phyloP scores from a whole-genome alignment of 2,797 vertebrate genomes.

The Pipistrellus pipistrellus region DNA sequence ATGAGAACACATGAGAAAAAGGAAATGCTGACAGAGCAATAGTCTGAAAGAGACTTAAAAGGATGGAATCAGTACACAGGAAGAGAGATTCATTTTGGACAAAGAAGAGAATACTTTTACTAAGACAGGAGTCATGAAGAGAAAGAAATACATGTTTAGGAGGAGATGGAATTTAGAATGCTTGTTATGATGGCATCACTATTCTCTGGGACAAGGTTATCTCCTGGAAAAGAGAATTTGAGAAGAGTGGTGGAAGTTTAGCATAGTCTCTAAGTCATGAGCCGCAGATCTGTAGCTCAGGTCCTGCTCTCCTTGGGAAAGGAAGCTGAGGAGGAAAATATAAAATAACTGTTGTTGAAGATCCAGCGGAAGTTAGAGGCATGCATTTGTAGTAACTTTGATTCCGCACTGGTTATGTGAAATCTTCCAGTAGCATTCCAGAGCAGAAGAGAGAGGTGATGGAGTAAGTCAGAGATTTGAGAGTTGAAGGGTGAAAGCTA shows the following conservation, averaged over 20 bases:
- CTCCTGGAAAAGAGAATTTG: not conserved
- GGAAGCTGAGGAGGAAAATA: not conserved
- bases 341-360: constrained; percentile 19
- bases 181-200: not conserved
- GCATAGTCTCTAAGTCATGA: not conserved
- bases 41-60: not conserved
- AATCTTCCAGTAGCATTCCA: constrained; percentile 9
- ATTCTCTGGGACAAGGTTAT: constrained; percentile 9
- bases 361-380: not conserved
- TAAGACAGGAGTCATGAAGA: not conserved
- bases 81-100: not conserved
- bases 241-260: not conserved
- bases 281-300: not conserved
- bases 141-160: not conserved
- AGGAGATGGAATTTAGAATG: not conserved
- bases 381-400: not conserved
- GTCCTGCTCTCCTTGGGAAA: not conserved
- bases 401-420: not conserved
- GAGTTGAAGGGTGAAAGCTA: not conserved
- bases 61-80: not conserved
- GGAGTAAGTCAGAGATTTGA: not conserved
- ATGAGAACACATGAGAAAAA: constrained; percentile 27
- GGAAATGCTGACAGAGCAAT: not conserved
- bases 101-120: not conserved
- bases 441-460: not conserved